Percentiles rank a stretch among this genome's conserved stretches.
These are phyloP conservation scores for Ooceraea biroi DNA, from an alignment of 1,140 invertebrate genomes.

Conservation along the genomic window DNA sequence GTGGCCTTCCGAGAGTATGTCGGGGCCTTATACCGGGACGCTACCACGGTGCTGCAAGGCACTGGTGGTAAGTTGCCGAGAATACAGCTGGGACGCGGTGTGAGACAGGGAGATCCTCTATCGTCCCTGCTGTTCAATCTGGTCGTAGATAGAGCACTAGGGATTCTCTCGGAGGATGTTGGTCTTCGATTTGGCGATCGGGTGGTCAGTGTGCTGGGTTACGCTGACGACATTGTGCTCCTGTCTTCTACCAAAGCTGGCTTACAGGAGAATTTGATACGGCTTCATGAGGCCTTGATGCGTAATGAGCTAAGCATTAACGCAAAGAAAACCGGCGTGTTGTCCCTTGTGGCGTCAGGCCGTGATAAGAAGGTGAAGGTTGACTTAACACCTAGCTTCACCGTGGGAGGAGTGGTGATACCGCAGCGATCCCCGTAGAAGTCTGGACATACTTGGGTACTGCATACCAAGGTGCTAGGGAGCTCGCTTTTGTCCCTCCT, in stretches of 20 bases:
- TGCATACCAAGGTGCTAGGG: neutral
- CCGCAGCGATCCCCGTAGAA: too few relatives aligned
- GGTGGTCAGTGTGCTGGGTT: constrained; percentile 61
- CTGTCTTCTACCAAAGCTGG: neutral
- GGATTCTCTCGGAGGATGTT: constrained; percentile 12
- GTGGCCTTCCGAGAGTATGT: neutral
- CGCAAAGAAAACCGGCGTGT: too few relatives aligned
- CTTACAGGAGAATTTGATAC: too few relatives aligned
- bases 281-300: too few relatives aligned
- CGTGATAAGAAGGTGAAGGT: too few relatives aligned
- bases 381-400: too few relatives aligned
- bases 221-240: constrained; percentile 76
- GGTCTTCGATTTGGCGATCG: neutral
- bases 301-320: too few relatives aligned
- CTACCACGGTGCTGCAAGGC: neutral
- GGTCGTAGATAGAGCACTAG: constrained; percentile 72
- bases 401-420: too few relatives aligned
- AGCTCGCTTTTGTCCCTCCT: neutral
- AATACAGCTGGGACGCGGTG: constrained; percentile 65
- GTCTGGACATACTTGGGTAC: neutral
- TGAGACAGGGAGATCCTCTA: constrained; percentile 80
- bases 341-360: too few relatives aligned
- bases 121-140: constrained; percentile 78
- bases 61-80: neutral
- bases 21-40: neutral